Evolutionary conservation across 2,797 vertebrate genomes (phyloP), one percentile per base, ranked within the genome.

Genomic region (Phoeniculus purpureus): DNA sequence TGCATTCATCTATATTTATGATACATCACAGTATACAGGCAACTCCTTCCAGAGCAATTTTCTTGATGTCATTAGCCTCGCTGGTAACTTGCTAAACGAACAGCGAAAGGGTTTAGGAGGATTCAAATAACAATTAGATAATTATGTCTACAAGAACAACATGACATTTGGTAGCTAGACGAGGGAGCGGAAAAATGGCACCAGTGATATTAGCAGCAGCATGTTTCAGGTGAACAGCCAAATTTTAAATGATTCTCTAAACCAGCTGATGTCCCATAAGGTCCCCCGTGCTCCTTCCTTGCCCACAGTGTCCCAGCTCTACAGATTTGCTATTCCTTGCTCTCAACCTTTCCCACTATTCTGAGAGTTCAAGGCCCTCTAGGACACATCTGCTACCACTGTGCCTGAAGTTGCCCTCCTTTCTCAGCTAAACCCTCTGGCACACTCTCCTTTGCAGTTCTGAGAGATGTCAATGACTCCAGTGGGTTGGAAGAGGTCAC

Each of bases 1-100:
- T 95, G 86, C 86, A 96, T 96, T 95, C 94, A 97, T 97, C 95
- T 97, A 96, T 97, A 97, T 96, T 96, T 97, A 97, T 97, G 96
- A 96, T 94, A 91, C 91, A 96, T 94, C 89, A 86, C 48, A 83
- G 87, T 81, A 81, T 79, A 95, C 70, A 87, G 89, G 91, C 89
- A 93, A 93, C 73, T 97, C 89, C 87, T 97, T 96, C 96, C 95
- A 96, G 91, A 94, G 91, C 52, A 96, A 94, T 96, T 97, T 97
- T 94, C 94, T 96, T 96, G 85, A 76, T 97, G 93, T 93, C 89
- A 85, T 97, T 96, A 95, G 84, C 90, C 64, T 96, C 45, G 5
- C 65, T 96, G 91, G 86, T 77, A 97, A 93, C 91, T 86, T 65
- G 81, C 87, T 96, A 97, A 97, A 96, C 1, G 60, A 94, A 85